Base-by-base conservation (phyloP, 2,113 vertebrate species). In the Pluvialis apricaria region DNA sequence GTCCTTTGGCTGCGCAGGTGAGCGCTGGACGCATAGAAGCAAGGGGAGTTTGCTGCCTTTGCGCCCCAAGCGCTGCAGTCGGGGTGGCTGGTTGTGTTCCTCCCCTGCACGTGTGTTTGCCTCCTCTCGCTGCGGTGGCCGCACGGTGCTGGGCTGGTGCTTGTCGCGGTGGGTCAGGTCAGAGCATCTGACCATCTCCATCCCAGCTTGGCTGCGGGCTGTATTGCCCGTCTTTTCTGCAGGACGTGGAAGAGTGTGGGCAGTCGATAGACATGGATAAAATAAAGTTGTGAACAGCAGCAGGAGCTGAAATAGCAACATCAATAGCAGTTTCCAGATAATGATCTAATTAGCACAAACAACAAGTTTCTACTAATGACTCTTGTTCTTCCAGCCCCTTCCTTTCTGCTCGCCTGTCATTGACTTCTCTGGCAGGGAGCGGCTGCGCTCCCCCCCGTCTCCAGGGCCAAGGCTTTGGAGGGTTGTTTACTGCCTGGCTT, bases 271-370 rank as follows among this genome's bases (percentile, higher is more conserved):
- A 45, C 5, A 2, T 0, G 16, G 86, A 13, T 72, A 32, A 70
- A 94, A 83, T 68, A 40, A 84, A 94, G 90, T 82, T 68, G 95
- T 94, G 95, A 94, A 57, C 40, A 44, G 82, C 88, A 77, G 69
- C 92, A 54, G 95, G 96, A 89, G 61, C 83, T 86, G 94, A 82
- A 96, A 84, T 69, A 93, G 96, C 77, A 94, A 61, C 95, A 91
- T 96, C 95, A 78, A 92, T 88, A 96, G 66, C 91, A 69, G 92
- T 77, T 96, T 44, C 96, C 91, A 94, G 97, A 94, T 95, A 97
- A 96, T 94, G 92, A 94, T 93, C 96, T 95, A 96, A 96, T 97
- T 95, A 96, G 94, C 86, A 82, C 91, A 91, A 94, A 94, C 94
- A 92, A 91, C 64, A 86, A 92, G 61, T 84, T 96, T 86, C 86